phyloP scores from a whole-genome alignment of 92 coral and sea anemone species.

The Epizoanthus fatuus region DNA sequence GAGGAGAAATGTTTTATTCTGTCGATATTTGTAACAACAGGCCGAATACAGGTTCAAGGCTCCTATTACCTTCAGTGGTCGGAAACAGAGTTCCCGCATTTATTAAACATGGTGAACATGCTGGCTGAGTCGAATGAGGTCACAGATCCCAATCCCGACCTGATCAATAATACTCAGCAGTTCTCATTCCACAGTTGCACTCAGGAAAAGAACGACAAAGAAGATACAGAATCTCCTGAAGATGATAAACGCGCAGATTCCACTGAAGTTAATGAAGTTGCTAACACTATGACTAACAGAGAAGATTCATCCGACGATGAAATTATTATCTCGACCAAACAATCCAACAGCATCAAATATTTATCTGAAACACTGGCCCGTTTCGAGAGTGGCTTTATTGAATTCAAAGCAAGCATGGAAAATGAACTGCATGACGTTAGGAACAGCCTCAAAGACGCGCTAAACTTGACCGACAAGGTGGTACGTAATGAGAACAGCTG shows the following conservation, averaged over 20 bases:
- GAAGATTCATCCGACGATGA: background rate
- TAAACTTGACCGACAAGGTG: constrained; percentile 14
- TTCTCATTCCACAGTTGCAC: no score
- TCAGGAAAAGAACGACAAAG: background rate
- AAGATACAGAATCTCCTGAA: background rate
- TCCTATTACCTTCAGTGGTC: no score
- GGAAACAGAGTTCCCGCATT: no score
- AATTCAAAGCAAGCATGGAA: constrained; percentile 21
- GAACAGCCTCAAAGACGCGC: background rate
- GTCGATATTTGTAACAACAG: no score
- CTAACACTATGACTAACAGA: background rate
- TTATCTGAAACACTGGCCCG: constrained; percentile 27
- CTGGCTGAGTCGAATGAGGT: no score
- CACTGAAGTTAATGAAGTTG: background rate
- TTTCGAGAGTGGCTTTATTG: constrained; percentile 1
- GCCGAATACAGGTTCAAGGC: no score
- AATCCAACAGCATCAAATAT: background rate
- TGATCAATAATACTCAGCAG: no score
- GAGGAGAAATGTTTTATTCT: no score
- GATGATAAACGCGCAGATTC: background rate
- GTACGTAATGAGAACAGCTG: constrained; percentile 31
- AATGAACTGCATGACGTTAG: constrained; percentile 19
- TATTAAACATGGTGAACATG: no score
- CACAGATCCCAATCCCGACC: no score
- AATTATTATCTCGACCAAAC: background rate